These are phyloP conservation scores for Hormaphis cornu DNA, from an alignment of 1,140 invertebrate species.

Conservation along the genomic window DNA sequence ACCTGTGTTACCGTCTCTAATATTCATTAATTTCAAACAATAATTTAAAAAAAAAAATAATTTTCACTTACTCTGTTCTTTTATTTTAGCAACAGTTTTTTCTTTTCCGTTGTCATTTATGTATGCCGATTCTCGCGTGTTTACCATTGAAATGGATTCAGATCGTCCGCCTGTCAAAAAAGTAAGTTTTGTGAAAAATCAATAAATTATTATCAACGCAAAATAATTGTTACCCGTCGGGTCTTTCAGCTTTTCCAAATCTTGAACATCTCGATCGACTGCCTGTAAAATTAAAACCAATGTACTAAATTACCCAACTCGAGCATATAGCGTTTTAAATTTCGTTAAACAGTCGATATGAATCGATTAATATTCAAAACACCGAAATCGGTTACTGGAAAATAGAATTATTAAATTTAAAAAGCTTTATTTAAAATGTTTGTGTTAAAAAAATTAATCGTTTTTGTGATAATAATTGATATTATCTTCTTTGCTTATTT, in stretches of 20 bases:
- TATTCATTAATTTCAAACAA: too few species aligned
- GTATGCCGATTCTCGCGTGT: slow-evolving; percentile 28
- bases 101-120: slow-evolving; percentile 32
- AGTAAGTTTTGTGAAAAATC: neutral
- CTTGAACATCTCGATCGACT: slow-evolving; percentile 31
- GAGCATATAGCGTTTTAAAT: too few species aligned
- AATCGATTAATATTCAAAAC: too few species aligned
- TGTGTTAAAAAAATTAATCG: too few species aligned
- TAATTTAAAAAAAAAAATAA: neutral
- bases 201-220: neutral
- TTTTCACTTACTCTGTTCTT: slow-evolving; percentile 33
- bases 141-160: slow-evolving; percentile 28
- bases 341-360: too few species aligned
- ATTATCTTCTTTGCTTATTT: too few species aligned
- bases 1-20: too few species aligned
- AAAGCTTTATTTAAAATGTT: too few species aligned
- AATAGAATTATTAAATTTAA: too few species aligned
- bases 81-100: slow-evolving; percentile 19
- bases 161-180: neutral
- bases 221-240: neutral
- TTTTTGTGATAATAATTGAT: too few species aligned
- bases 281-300: neutral
- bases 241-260: slow-evolving; percentile 30
- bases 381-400: too few species aligned
- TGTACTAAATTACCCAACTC: neutral